Conservation (phyloP, 2,797 vertebrate species). For the Sebastes taczanowskii region DNA sequence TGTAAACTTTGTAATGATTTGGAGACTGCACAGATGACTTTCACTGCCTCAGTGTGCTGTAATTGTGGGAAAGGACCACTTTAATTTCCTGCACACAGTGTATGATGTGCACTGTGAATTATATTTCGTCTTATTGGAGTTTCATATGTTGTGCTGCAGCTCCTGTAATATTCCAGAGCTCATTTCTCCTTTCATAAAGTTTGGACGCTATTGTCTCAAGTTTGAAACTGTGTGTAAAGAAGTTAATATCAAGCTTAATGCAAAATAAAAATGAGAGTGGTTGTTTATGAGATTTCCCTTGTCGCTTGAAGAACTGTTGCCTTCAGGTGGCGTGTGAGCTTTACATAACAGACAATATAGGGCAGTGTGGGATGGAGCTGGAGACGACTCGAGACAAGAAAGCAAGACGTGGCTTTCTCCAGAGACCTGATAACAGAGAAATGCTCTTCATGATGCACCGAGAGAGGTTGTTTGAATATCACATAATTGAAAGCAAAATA, state of each 20-base stretch:
- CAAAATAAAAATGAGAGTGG: slow-evolving; percentile 53
- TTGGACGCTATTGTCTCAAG: slow-evolving; percentile 25
- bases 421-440: slow-evolving; percentile 52
- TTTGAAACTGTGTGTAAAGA: slow-evolving; percentile 42
- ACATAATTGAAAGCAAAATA: slow-evolving; percentile 43
- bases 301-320: slow-evolving; percentile 54
- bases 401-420: slow-evolving; percentile 51
- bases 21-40: slow-evolving; percentile 1
- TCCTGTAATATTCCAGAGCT: slow-evolving; percentile 32
- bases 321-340: slow-evolving; percentile 56
- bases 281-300: slow-evolving; percentile 63
- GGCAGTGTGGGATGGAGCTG: slow-evolving; percentile 63
- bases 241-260: slow-evolving; percentile 48
- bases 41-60: slow-evolving; percentile 16
- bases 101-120: slow-evolving; percentile 18
- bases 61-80: slow-evolving; percentile 29
- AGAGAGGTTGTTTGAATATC: slow-evolving; percentile 28
- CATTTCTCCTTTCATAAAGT: slow-evolving; percentile 50
- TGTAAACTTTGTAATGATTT: slow-evolving; percentile 7
- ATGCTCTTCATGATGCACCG: slow-evolving; percentile 17
- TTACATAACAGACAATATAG: slow-evolving; percentile 66
- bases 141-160: slow-evolving; percentile 21
- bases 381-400: slow-evolving; percentile 52
- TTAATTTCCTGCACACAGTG: slow-evolving; percentile 53
- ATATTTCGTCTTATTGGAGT: slow-evolving; percentile 37